These are phyloP conservation scores for Chaetorhynchus papuensis DNA, from an alignment of 2,113 vertebrate species.

Conservation along the genomic window DNA sequence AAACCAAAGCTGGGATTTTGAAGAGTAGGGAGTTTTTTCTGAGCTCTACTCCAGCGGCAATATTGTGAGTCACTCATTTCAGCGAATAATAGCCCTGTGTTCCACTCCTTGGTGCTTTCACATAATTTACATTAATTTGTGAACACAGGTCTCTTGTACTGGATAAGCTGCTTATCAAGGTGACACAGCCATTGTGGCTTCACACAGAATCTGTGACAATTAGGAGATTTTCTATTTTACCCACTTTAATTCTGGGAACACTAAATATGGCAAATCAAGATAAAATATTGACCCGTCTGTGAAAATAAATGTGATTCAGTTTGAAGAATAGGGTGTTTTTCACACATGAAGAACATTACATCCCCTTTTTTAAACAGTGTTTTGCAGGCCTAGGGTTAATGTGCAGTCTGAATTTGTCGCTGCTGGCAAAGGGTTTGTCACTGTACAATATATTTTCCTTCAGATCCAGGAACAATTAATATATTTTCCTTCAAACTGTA, in stretches of 20 bases:
- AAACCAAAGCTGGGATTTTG: background rate
- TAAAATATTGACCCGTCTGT: slow-evolving; percentile 40
- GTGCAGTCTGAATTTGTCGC: background rate
- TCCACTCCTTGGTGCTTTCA: slow-evolving; percentile 13
- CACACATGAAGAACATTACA: background rate
- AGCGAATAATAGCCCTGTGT: background rate
- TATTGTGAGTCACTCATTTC: slow-evolving; percentile 35
- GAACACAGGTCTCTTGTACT: background rate
- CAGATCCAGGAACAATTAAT: background rate
- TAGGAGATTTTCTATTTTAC: slow-evolving; percentile 39
- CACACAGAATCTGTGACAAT: background rate
- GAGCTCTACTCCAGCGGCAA: background rate
- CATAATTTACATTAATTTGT: slow-evolving; percentile 53
- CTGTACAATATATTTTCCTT: background rate
- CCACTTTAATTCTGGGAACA: background rate
- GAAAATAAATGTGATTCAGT: slow-evolving; percentile 19
- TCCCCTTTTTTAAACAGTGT: background rate
- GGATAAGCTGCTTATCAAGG: slow-evolving; percentile 51
- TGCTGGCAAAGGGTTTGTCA: background rate
- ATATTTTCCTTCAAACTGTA: background rate
- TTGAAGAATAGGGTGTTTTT: slow-evolving; percentile 14
- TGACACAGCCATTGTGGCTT: slow-evolving; percentile 33
- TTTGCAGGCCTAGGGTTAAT: background rate
- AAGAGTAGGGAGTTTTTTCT: background rate
- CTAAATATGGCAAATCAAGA: slow-evolving; percentile 39